A percentile compares a stretch with the other conserved stretches of the same genome.
Conservation (phyloP, 1,140 invertebrate genomes). For the Penaeus indicus region DNA sequence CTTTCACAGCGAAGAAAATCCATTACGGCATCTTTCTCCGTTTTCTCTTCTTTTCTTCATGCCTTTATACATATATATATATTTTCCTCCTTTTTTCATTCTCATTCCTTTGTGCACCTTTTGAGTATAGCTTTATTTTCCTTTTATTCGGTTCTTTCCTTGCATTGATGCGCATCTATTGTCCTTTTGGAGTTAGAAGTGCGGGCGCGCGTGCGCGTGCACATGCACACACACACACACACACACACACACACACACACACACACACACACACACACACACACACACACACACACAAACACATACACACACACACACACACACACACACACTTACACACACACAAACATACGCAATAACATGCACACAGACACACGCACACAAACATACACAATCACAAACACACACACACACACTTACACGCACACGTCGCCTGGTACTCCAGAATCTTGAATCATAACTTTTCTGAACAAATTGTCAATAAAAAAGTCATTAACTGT, state of each 20-base stretch:
- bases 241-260: neutral
- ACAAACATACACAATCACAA: neutral
- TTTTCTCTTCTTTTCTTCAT: no score
- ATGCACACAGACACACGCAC: neutral
- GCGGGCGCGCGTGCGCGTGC: neutral
- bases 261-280: neutral
- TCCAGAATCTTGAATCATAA: no score
- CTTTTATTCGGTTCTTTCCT: neutral
- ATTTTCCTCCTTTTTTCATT: no score
- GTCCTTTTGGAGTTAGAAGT: neutral
- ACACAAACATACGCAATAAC: neutral
- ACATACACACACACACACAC: neutral
- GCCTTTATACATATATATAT: no score
- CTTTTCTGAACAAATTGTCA: no score
- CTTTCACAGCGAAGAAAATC: no score
- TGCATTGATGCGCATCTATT: neutral
- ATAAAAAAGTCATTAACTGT: no score
- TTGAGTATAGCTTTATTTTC: no score
- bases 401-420: neutral
- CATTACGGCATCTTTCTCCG: no score
- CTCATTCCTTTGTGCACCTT: no score
- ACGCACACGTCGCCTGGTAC: no score
- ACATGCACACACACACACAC: neutral
- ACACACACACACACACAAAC: constrained; percentile 22
- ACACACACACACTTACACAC: neutral